Evolutionary conservation across 2,888 invertebrate species (phyloP), one percentile per base, ranked within the genome.

Genomic region (Cryptocheilus praepositus): DNA sequence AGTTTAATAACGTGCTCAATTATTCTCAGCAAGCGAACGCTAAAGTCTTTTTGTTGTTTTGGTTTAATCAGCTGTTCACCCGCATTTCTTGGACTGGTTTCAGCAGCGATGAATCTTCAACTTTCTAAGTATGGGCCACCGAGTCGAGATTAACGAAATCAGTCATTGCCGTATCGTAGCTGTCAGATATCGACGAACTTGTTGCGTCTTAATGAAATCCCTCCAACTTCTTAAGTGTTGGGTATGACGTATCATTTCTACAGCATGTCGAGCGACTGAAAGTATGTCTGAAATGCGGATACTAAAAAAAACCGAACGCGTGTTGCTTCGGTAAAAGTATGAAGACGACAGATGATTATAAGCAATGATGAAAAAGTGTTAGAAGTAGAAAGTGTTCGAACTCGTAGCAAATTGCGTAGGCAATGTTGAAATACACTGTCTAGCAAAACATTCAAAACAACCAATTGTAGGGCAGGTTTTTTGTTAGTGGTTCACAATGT

Each of bases 41-140:
- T 49, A 67, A 70, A 64, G 73, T 55, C 59, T 76, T 73, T 77
- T 77, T 69, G 63, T 67, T 70, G 73, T 70, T 67, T 46, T 65
- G 65, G 76, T 63, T 70, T 57, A 49, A 52, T 52, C 57, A 63
- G 58, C 64, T 25, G 46, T 57, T 44, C 22, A 44, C 22, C 53
- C 21, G 46, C 43, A 19, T n/a, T 18, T 25, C 16, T 36, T 28
- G 63, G 51, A 67, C 62, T 64, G 51, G 16, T 36, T 55, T 54
- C 60, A 67, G 68, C 63, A 49, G 66, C 70, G 68, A 72, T 64
- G 64, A 61, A 62, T 76, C 71, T 54, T 54, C 58, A 67, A 80
- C 81, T 81, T 81, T 81, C 81, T 81, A 81, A 79, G 73, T 66
- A 67, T 54, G 60, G 70, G 18, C 54, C 71, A 64, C 28, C 56